Evolutionary conservation across 2,113 vertebrate species (phyloP).

Genomic region (Indri indri): DNA sequence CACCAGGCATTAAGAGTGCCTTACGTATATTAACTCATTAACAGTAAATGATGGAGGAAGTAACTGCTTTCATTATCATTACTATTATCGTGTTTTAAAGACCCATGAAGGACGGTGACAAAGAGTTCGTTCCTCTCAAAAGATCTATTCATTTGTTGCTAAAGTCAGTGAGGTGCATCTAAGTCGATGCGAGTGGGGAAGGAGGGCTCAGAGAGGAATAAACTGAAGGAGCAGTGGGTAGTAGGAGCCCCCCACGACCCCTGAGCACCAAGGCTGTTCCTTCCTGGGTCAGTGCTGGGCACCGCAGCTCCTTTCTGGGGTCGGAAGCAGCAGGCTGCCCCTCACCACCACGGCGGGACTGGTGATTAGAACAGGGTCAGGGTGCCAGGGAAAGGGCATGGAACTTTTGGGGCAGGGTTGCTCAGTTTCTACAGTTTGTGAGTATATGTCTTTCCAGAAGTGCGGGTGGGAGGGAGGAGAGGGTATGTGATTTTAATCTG

Average conservation of each 20-base stretch:
- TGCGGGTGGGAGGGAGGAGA: not conserved
- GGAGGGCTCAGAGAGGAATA: not conserved
- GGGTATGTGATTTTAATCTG: not conserved
- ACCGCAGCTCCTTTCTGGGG: not conserved
- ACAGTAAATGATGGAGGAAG: not conserved
- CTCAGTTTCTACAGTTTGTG: not conserved
- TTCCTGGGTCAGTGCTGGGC: not conserved
- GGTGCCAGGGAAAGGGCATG: not conserved
- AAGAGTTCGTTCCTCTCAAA: not conserved
- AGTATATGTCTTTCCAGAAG: not conserved
- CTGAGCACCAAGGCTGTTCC: fast-evolving
- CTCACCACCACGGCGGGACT: not conserved
- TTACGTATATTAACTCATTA: not conserved
- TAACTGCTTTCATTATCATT: not conserved
- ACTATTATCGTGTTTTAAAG: not conserved
- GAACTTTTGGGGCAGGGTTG: too few species aligned
- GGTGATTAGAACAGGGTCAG: not conserved
- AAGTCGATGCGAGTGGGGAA: not conserved
- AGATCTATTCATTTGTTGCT: not conserved
- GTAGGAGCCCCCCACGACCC: too few species aligned
- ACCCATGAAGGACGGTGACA: not conserved
- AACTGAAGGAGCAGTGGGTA: fast-evolving
- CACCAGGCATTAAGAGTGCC: not conserved
- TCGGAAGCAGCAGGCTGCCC: not conserved
- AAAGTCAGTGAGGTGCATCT: not conserved